Conservation (phyloP, 1,140 invertebrate genomes). For the Heliconius melpomene region DNA sequence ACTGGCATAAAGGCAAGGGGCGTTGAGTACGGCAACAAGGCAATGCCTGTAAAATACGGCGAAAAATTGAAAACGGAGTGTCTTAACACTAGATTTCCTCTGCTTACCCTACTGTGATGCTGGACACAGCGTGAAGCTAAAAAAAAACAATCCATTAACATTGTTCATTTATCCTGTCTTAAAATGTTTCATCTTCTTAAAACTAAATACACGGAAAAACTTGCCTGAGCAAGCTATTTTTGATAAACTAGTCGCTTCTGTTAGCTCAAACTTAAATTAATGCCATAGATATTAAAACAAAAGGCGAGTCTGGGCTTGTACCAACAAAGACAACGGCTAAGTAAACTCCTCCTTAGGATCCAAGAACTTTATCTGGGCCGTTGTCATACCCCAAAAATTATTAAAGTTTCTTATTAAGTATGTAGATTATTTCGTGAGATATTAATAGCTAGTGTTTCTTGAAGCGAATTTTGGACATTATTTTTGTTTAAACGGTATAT, state of each 20-base stretch:
- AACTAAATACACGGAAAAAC: not conserved
- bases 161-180: too few species aligned
- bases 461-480: too few species aligned
- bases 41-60: too few species aligned
- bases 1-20: too few species aligned
- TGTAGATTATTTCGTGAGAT: constrained; percentile 6
- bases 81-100: too few species aligned
- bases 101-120: too few species aligned
- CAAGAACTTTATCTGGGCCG: constrained; percentile 12
- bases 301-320: constrained; percentile 12
- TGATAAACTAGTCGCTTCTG: constrained; percentile 15
- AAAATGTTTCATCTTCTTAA: too few species aligned
- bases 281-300: constrained; percentile 14
- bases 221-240: not conserved
- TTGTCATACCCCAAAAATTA: constrained; percentile 8
- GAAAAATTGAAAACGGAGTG: too few species aligned
- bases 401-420: constrained; percentile 13
- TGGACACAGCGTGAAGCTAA: too few species aligned
- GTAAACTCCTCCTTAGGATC: constrained; percentile 10
- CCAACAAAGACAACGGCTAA: constrained; percentile 15
- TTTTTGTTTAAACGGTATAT: too few species aligned
- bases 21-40: too few species aligned
- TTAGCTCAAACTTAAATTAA: constrained; percentile 13
- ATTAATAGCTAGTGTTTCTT: not conserved
- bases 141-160: too few species aligned